Base-by-base conservation (phyloP, 2,888 invertebrate species). In the Trypoxylon attenuatum region DNA sequence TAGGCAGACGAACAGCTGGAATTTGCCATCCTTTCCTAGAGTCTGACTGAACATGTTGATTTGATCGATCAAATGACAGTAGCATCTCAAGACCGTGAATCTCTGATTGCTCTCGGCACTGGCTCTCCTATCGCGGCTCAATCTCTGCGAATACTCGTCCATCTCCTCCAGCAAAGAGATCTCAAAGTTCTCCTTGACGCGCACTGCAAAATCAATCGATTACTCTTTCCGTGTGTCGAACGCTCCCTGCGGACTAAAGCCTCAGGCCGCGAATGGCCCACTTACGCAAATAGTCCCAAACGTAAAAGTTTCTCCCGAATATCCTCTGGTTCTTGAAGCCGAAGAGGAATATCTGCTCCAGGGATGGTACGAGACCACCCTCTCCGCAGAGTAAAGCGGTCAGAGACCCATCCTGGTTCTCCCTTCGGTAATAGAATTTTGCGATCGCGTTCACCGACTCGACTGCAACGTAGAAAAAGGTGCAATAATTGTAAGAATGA, bases 211-310 rank as follows among this genome's bases (percentile, higher is more conserved):
- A 69, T 64, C 64, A 56, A n/a, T 47, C 41, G 2, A 18, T 33
- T 13, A 19, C 5, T 41, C 18, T 51, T 8, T 33, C 13, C 1
- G 6, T n/a, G 5, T 33, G n/a, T n/a, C n/a, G n/a, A n/a, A n/a
- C n/a, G n/a, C n/a, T n/a, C n/a, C n/a, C n/a, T n/a, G n/a, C n/a
- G n/a, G n/a, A n/a, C n/a, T n/a, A n/a, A n/a, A n/a, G n/a, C n/a
- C n/a, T n/a, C n/a, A n/a, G 43, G 3, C 18, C 47, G 39, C 16
- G 22, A 8, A 49, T 33, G 4, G 2, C 5, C n/a, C 39, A 87
- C 89, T 89, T 88, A 97, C 98, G 94, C 83, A 99, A 94, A 88
- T 96, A 99, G 87, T 99, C 99, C 99, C 99, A 99, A 71, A 99
- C 93, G 85, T 97, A 99, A 73, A 97, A 92, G 88, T 98, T 97